Percentiles rank a stretch among this genome's conserved stretches.
Evolutionary conservation across 2,797 vertebrate species (phyloP).

Genomic region (Ciconia nigra): DNA sequence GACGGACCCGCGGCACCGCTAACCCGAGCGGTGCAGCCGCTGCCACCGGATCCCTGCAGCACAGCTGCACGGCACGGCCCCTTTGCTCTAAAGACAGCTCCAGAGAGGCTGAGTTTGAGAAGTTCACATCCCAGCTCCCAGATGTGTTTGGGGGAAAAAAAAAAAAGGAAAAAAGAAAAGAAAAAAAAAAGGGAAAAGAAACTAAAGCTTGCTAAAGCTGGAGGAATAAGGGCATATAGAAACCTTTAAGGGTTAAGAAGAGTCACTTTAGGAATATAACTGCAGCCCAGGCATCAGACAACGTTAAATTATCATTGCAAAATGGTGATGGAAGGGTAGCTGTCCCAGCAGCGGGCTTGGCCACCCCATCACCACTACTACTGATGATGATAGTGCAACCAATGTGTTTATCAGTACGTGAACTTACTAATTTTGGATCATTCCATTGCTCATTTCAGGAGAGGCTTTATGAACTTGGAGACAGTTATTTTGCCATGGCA

Average conservation of each 20-base stretch:
- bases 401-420: accelerated
- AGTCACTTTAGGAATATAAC: not conserved
- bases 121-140: not conserved
- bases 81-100: no score
- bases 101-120: not conserved
- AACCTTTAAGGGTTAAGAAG: not conserved
- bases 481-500: not conserved
- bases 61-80: no score
- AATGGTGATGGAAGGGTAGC: not conserved
- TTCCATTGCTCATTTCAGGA: not conserved
- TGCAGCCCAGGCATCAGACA: not conserved
- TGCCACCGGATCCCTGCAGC: not conserved
- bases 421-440: not conserved
- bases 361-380: not conserved
- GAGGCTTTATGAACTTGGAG: not conserved
- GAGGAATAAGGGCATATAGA: not conserved
- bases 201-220: not conserved
- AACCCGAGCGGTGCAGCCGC: not conserved
- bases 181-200: not conserved
- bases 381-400: accelerated
- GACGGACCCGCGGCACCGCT: not conserved
- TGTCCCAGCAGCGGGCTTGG: not conserved
- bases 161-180: no score
- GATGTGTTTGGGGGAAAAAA: no score
- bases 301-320: not conserved